phyloP scores from a whole-genome alignment of 2,888 invertebrate species.

The Encarsia formosa region DNA sequence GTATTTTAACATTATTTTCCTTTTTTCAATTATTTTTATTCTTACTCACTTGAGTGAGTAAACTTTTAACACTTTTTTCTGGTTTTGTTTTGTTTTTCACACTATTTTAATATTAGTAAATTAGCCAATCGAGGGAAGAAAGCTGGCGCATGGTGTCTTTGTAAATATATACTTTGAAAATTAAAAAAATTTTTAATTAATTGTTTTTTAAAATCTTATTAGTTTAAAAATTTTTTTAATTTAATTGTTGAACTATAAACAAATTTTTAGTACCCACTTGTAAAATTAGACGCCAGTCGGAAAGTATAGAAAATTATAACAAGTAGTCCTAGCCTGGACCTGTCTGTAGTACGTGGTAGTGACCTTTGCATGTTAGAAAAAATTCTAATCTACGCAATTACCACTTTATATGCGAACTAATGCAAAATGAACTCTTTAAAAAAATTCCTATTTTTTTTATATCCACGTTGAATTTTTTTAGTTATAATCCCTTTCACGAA shows the following conservation, averaged over 20 bases:
- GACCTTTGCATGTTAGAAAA: constrained; percentile 45
- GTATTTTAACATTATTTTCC: constrained; percentile 18
- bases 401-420: constrained; percentile 20
- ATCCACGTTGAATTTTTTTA: constrained; percentile 3
- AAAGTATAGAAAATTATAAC: constrained; percentile 34
- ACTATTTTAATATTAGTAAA: constrained; percentile 15
- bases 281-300: constrained; percentile 35
- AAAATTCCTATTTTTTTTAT: background rate
- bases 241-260: too few relatives aligned
- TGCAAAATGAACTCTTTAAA: constrained; percentile 14
- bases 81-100: constrained; percentile 7
- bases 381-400: constrained; percentile 19
- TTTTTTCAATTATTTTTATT: background rate
- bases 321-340: constrained; percentile 32
- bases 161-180: constrained; percentile 16
- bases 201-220: constrained; percentile 10
- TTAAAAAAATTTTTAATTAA: constrained; percentile 11
- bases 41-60: background rate
- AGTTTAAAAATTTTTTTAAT: constrained; percentile 8
- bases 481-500: constrained; percentile 12
- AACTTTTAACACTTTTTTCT: background rate
- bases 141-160: constrained; percentile 26
- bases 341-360: constrained; percentile 41
- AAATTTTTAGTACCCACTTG: constrained; percentile 18
- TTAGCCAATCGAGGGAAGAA: constrained; percentile 23